Percentiles rank a stretch among this genome's conserved stretches.
phyloP scores from a whole-genome alignment of 2,113 vertebrate genomes.

The Thamnophis sirtalis region DNA sequence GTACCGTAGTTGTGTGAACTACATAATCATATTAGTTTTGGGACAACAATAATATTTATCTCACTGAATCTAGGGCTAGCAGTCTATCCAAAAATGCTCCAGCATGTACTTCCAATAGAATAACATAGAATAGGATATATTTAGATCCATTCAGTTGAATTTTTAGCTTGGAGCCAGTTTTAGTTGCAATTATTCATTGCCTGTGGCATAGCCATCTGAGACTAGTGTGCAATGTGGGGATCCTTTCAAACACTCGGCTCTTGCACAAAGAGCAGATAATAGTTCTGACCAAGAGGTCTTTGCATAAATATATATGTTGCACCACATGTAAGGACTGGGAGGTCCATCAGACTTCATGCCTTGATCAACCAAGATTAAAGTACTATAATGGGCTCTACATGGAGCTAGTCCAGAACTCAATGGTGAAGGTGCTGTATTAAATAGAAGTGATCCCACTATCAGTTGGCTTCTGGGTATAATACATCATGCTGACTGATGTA shows the following conservation, averaged over 20 bases:
- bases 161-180: neutral
- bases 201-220: neutral
- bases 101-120: neutral
- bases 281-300: neutral
- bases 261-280: neutral
- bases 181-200: neutral
- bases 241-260: too few relatives aligned
- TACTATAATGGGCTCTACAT: neutral
- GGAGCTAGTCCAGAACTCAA: neutral
- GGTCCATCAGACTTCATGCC: neutral
- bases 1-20: neutral
- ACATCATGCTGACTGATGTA: neutral
- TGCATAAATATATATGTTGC: neutral
- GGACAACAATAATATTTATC: neutral
- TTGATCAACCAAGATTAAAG: neutral
- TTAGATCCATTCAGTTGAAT: neutral
- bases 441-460: neutral
- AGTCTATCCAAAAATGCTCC: neutral
- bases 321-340: neutral
- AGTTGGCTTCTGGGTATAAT: neutral
- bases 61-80: neutral
- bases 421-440: neutral
- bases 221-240: too few relatives aligned
- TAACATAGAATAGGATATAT: neutral
- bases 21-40: neutral